Base-by-base conservation (phyloP, 2,113 vertebrate genomes). In the Rhinichthys klamathensis region DNA sequence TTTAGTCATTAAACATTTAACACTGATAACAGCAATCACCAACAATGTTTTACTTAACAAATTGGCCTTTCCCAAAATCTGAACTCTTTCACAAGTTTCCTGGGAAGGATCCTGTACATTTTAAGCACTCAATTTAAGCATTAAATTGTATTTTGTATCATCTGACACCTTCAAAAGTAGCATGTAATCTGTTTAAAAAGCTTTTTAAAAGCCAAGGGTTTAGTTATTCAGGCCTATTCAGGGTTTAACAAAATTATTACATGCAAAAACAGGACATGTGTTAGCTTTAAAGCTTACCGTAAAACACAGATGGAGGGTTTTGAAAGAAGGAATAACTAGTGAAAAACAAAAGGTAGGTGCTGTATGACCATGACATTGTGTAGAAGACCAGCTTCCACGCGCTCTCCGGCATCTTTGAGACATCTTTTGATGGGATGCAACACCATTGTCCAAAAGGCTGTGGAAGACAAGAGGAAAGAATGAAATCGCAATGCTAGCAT, bases 361-460 rank as follows among this genome's bases (percentile, higher is more conserved):
- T 96, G 80, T 99, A 99, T 0, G 95, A 97, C 98, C 98, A 99
- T 15, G 96, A 95, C 69, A 96, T 85, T 0, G 94, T 93, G 94
- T 99, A 99, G 96, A 98, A 98, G 73, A 97, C 93, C 91, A 99
- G 94, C 94, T 99, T 99, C 98, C 98, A 99, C 81, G 95, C 94
- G 11, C 98, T 99, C 94, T 99, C 98, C 0, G 98, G 98, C 96
- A 99, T 96, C 95, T 99, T 99, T 90, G 95, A 95, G 0, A 96
- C 96, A 93, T 99, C 98, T 87, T 92, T 96, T 11, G 97, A 96
- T 90, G 95, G 94, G 86, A 99, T 90, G 46, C 88, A 88, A 90
- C 95, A 98, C 95, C 96, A 93, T 18, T 92, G 91, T 72, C 92
- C 97, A 0, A 99, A 91, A 44, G 98, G 98, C 98, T 99, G 93